Conservation (phyloP, 2,797 vertebrate species). For the Alca torda region DNA sequence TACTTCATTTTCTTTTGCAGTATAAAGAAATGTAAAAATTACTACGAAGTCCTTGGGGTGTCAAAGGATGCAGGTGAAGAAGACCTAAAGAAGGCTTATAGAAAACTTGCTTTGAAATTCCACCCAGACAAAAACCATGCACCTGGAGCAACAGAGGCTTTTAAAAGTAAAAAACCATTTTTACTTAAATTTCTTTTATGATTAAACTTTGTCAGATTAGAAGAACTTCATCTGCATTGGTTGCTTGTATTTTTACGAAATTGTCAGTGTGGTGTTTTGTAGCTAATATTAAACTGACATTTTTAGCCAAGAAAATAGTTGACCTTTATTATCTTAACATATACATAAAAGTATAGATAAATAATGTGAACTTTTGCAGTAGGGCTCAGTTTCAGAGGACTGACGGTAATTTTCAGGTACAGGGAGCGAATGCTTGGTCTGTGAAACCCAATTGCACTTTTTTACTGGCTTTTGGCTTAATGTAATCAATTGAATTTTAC, state of each 20-base stretch:
- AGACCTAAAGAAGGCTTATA: slow-evolving; percentile 96
- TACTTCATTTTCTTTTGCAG: slow-evolving; percentile 76
- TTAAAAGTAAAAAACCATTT: slow-evolving; percentile 88
- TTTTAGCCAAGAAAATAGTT: neutral
- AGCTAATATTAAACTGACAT: neutral
- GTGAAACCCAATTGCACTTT: neutral
- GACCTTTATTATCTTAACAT: neutral
- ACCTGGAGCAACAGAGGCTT: slow-evolving; percentile 95
- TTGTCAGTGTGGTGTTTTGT: neutral
- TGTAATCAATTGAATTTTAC: neutral
- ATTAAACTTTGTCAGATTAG: neutral
- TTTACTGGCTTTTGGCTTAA: neutral
- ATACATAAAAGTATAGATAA: neutral
- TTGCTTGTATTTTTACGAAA: neutral
- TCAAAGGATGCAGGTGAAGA: slow-evolving; percentile 92
- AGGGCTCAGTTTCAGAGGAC: neutral
- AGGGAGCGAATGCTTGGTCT: neutral
- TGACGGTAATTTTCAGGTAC: neutral
- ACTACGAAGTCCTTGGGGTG: slow-evolving; percentile 93
- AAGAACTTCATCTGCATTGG: neutral
- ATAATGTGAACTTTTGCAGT: neutral
- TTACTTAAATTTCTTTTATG: neutral
- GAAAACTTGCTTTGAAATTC: slow-evolving; percentile 95
- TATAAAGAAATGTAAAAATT: slow-evolving; percentile 97
- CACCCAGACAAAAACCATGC: slow-evolving; percentile 98